Percentiles rank a stretch among this genome's conserved stretches.
These are phyloP conservation scores for Apomyelois bistriatella DNA, from an alignment of 2,888 invertebrate genomes.

Conservation along the genomic window DNA sequence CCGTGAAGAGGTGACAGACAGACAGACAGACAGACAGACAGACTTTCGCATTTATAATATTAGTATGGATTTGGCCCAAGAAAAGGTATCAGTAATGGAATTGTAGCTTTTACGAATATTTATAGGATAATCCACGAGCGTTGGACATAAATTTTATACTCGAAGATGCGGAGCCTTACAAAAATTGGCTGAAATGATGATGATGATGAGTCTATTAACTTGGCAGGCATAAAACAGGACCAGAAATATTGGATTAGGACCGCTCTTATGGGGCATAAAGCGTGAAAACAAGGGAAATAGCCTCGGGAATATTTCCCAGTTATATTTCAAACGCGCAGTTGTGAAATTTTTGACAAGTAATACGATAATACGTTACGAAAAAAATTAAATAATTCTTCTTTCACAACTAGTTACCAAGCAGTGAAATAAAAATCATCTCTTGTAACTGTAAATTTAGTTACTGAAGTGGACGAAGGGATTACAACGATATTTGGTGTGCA, in stretches of 20 bases:
- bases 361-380: too few relatives aligned
- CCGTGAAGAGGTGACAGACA: too few relatives aligned
- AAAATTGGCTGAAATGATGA: constrained; percentile 13
- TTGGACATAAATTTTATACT: constrained; percentile 1
- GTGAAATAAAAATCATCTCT: too few relatives aligned
- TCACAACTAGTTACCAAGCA: too few relatives aligned
- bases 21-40: too few relatives aligned
- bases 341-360: not conserved
- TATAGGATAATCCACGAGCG: not conserved
- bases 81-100: too few relatives aligned
- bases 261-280: constrained; percentile 12
- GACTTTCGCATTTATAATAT: too few relatives aligned
- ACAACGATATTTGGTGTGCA: too few relatives aligned
- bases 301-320: not conserved
- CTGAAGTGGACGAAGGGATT: too few relatives aligned
- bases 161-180: not conserved
- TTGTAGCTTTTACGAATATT: not conserved
- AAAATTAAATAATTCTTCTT: too few relatives aligned
- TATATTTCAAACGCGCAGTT: not conserved
- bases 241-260: constrained; percentile 12
- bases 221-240: constrained; percentile 9
- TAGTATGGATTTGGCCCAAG: too few relatives aligned
- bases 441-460: too few relatives aligned
- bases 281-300: not conserved
- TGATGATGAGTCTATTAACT: constrained; percentile 13